Base-by-base conservation (phyloP, 2,888 invertebrate genomes). In the Dichetophora obliterata region DNA sequence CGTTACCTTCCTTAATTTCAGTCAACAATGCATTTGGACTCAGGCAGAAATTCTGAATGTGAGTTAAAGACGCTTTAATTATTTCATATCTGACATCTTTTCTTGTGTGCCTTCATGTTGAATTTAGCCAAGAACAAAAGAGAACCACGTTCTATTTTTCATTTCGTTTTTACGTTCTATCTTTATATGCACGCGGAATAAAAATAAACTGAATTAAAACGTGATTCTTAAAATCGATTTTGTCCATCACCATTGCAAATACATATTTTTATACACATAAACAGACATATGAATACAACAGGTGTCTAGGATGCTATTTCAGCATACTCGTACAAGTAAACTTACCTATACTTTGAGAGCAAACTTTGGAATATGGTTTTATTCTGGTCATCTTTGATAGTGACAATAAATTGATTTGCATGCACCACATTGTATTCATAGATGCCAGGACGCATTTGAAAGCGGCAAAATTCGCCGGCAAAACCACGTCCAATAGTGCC, bases 391-490 rank as follows among this genome's bases (percentile, higher is more conserved):
- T 95, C 92, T 87, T 92, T 92, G 80, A 98, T 94, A 76, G 95
- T 96, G 8, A 97, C 92, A 85, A 98, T 96, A 89, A 98, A 98
- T 90, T 98, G 96, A 90, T 97, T 94, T 73, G 95, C 96, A 79
- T 93, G 92, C 16, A 96, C 92, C 6, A 93, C 93, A 82, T 94
- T 91, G 88, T 96, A 95, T 85, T 96, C 95, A 89, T 97, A 97
- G 78, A 95, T 91, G 69, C 98, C 98, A 0, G 98, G 98, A 79
- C 93, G 92, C 86, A 98, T 91, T 88, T 96, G 96, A 88, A 93
- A 98, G 75, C 98, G 92, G 88, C 97, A 97, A 90, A 98, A 98
- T 89, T 97, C 97, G 22, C 98, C 98, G 84, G 93, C 93, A 89
- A 93, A 98, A 5, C 98, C 98, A 74, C 98, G 92, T 3, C 98